Evolutionary conservation across 2,888 invertebrate species (phyloP), one percentile per base, ranked within the genome.

Genomic region (Ganaspis brasiliensis): DNA sequence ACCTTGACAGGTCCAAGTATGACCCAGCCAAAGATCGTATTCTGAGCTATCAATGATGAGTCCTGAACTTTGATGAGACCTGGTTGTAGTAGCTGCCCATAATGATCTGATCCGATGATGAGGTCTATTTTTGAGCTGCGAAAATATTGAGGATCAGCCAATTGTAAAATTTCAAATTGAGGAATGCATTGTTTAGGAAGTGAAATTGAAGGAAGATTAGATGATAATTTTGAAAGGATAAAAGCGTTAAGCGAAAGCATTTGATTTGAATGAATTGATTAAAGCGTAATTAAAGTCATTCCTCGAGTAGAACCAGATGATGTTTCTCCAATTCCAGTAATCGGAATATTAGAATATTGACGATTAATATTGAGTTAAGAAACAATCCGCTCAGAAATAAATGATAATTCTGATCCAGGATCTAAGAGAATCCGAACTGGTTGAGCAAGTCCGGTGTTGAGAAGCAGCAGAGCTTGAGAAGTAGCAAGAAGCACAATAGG

Each of bases 81-180:
- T 49, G 49, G n/a, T 49, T 14, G 1, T 1, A 49, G n/a, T 0
- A 49, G 49, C 5, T 49, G 49, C 6, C 31, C 31, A 6, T 31
- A 4, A 31, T 31, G 31, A 31, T 31, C 31, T 4, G 6, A 6
- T 31, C 31, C 31, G 6, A 31, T 31, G 31, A 31, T 2, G 6
- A 31, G 2, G 6, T 31, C 6, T 4, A 31, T n/a, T 0, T 49
- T 10, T 49, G 49, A 49, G 49, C 49, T 49, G n/a, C 49, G n/a
- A 49, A 49, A 49, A 49, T 49, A 49, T 49, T 49, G 49, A n/a
- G 49, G 49, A 49, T 49, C 49, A 49, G 49, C 14, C n/a, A 49
- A 49, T 49, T 49, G 49, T 49, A 49, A 49, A n/a, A 14, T 49
- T 8, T 1, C 14, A n/a, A 49, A 49, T 49, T 49, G 14, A n/a